Evolutionary conservation across 1,140 invertebrate genomes (phyloP).

Genomic region (Stenopsyche tienmushanensis): DNA sequence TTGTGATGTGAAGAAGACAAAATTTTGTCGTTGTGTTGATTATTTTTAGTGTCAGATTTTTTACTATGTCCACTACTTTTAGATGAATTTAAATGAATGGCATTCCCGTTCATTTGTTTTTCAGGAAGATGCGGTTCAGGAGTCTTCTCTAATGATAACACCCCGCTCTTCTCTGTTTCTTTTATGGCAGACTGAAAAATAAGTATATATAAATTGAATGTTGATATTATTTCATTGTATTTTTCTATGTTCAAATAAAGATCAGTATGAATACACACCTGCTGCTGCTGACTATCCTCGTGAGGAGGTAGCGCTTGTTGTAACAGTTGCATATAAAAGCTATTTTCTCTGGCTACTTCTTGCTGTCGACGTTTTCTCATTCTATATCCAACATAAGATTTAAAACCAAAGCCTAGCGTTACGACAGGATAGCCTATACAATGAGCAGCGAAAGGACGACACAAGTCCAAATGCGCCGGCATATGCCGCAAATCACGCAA

Average conservation of each 20-base stretch:
- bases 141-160: conserved; percentile 40
- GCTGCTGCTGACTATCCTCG: conserved; percentile 60
- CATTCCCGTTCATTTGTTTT: conserved; percentile 44
- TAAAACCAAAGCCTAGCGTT: conserved; percentile 94
- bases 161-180: conserved; percentile 34
- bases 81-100: conserved; percentile 41
- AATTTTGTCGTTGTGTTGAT: conserved; percentile 42
- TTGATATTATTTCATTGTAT: background rate
- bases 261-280: conserved; percentile 38
- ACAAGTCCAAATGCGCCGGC: conserved; percentile 90
- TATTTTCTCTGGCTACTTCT: conserved; percentile 92
- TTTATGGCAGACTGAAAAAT: conserved; percentile 36
- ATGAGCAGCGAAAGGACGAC: conserved; percentile 97
- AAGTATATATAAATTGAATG: conserved; percentile 6
- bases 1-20: conserved; percentile 36
- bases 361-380: conserved; percentile 89
- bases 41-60: conserved; percentile 40
- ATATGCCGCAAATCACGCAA: conserved; percentile 84
- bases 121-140: conserved; percentile 44
- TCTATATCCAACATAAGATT: conserved; percentile 91
- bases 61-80: conserved; percentile 42
- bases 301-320: conserved; percentile 79
- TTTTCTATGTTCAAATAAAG: background rate
- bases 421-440: conserved; percentile 98
- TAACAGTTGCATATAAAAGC: conserved; percentile 92